Evolutionary conservation across 2,797 vertebrate genomes (phyloP).

Genomic region (Cetoscarus ocellatus): DNA sequence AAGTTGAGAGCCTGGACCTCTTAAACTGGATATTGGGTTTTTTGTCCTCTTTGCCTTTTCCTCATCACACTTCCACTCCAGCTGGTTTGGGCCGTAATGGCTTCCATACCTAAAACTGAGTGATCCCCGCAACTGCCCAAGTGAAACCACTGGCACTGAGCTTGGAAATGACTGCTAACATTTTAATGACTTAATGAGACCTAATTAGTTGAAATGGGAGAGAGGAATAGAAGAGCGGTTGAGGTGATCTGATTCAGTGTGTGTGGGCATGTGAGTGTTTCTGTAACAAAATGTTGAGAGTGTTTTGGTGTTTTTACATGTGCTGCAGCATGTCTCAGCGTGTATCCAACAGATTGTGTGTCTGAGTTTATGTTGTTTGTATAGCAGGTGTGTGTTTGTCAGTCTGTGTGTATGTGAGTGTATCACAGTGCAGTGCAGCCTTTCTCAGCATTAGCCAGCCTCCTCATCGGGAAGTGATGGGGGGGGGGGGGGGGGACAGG

Average conservation of each 20-base stretch:
- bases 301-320: slow-evolving; percentile 11
- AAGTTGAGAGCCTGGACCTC: too few species aligned
- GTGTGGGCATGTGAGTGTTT: not conserved
- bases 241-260: slow-evolving; percentile 43
- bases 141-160: slow-evolving; percentile 56
- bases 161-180: slow-evolving; percentile 68
- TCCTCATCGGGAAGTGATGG: slow-evolving; percentile 65
- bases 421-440: slow-evolving; percentile 18
- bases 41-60: not conserved
- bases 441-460: slow-evolving; percentile 55
- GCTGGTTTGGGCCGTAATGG: slow-evolving; percentile 31
- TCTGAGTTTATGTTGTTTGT: not conserved
- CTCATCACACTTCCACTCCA: slow-evolving; percentile 15
- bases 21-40: not conserved
- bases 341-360: too few species aligned
- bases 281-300: not conserved
- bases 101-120: slow-evolving; percentile 27
- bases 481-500: slow-evolving; percentile 56
- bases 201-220: slow-evolving; percentile 73
- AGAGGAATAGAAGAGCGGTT: slow-evolving; percentile 36
- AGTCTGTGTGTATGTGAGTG: not conserved
- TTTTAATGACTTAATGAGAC: slow-evolving; percentile 81
- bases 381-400: not conserved
- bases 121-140: slow-evolving; percentile 42
- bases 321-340: not conserved